phyloP scores from a whole-genome alignment of 2,797 vertebrate genomes.

The Trachurus trachurus region DNA sequence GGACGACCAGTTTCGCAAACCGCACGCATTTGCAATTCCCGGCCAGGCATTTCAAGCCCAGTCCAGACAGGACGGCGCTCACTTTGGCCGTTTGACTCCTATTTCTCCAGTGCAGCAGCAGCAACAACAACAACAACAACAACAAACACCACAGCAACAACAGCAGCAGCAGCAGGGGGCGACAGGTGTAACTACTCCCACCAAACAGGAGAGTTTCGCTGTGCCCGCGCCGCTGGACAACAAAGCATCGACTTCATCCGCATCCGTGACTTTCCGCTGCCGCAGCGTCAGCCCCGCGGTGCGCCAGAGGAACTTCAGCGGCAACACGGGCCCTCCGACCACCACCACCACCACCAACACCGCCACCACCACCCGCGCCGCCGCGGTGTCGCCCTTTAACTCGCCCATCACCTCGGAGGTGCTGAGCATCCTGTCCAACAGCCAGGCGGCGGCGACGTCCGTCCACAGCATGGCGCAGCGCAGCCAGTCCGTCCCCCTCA shows the following conservation, averaged over 20 bases:
- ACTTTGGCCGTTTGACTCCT: slow-evolving; percentile 92
- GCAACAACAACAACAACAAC: slow-evolving; percentile 62
- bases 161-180: slow-evolving; percentile 83
- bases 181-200: slow-evolving; percentile 79
- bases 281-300: slow-evolving; percentile 98
- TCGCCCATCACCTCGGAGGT: slow-evolving; percentile 93
- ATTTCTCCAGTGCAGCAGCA: slow-evolving; percentile 92
- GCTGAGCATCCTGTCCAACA: slow-evolving; percentile 91
- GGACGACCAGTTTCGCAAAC: slow-evolving; percentile 98
- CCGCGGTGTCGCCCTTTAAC: slow-evolving; percentile 92
- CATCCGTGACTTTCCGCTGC: slow-evolving; percentile 92
- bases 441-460: slow-evolving; percentile 87
- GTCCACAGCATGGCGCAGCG: slow-evolving; percentile 95
- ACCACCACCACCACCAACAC: slow-evolving; percentile 81
- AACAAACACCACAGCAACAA: slow-evolving; percentile 39
- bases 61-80: slow-evolving; percentile 89
- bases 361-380: slow-evolving; percentile 87
- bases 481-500: slow-evolving; percentile 97
- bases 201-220: slow-evolving; percentile 97
- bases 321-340: slow-evolving; percentile 89
- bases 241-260: slow-evolving; percentile 89
- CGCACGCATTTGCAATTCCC: slow-evolving; percentile 97
- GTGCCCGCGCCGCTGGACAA: slow-evolving; percentile 96
- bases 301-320: slow-evolving; percentile 96
- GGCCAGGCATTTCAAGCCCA: slow-evolving; percentile 95